Conservation (phyloP, 2,797 vertebrate species). For the Myripristis murdjan region DNA sequence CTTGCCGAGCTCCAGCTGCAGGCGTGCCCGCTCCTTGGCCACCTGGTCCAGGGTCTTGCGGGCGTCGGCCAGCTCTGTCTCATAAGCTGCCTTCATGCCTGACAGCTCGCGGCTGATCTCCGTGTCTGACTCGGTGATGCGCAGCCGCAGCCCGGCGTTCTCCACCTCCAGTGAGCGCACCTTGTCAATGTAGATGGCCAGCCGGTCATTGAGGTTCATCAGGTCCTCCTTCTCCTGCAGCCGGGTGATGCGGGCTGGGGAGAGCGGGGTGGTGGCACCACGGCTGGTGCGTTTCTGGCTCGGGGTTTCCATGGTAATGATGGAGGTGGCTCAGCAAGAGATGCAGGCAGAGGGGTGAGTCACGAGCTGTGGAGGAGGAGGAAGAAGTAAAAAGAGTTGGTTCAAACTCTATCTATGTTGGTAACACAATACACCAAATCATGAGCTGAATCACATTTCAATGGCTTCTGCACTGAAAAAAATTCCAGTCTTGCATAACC, state of each 20-base stretch:
- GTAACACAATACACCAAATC: slow-evolving; percentile 26
- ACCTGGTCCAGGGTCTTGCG: slow-evolving; percentile 97
- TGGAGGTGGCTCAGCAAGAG: slow-evolving; percentile 53
- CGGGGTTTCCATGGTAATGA: slow-evolving; percentile 90
- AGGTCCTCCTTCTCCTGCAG: slow-evolving; percentile 98
- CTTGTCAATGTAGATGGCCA: slow-evolving; percentile 97
- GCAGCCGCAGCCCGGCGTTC: slow-evolving; percentile 93
- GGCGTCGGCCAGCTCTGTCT: slow-evolving; percentile 95
- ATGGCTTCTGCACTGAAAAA: slow-evolving; percentile 8
- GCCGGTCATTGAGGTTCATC: slow-evolving; percentile 95
- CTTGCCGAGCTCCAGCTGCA: slow-evolving; percentile 96
- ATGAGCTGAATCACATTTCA: slow-evolving; percentile 26
- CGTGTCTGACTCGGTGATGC: slow-evolving; percentile 97
- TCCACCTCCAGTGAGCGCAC: slow-evolving; percentile 95
- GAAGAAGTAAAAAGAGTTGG: slow-evolving; percentile 18
- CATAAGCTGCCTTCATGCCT: slow-evolving; percentile 94
- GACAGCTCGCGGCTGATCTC: slow-evolving; percentile 94
- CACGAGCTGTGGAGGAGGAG: slow-evolving; percentile 47
- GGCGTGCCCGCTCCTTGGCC: slow-evolving; percentile 95
- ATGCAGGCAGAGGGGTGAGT: slow-evolving; percentile 45
- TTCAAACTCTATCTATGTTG: slow-evolving; percentile 4
- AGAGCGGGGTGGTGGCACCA: slow-evolving; percentile 82
- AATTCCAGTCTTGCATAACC: slow-evolving; percentile 39
- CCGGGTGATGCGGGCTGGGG: slow-evolving; percentile 95
- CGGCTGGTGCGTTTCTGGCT: slow-evolving; percentile 88